Percentiles rank a stretch among this genome's conserved stretches.
Conservation (phyloP, 37 sponge, comb jelly and placozoan species). For the Spongia lamella region DNA sequence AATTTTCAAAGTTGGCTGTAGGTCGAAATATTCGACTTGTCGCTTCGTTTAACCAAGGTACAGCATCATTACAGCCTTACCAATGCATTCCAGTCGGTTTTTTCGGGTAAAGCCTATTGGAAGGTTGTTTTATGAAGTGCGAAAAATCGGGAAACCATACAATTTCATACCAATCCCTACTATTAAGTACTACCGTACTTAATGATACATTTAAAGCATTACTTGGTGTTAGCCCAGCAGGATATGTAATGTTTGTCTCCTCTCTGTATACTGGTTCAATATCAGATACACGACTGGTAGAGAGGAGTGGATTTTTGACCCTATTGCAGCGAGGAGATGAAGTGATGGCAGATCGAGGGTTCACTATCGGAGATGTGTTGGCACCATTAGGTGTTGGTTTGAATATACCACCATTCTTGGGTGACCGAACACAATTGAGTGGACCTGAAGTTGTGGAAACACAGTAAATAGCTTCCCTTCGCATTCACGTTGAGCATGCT, state of each 20-base stretch:
- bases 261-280: conserved; percentile 1
- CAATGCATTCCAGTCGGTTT: too few species aligned
- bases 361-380: conserved; percentile 7
- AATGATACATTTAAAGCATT: conserved; percentile 3
- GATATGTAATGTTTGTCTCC: not conserved
- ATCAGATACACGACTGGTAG: not conserved
- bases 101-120: too few species aligned
- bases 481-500: conserved; percentile 19
- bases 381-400: not conserved
- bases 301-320: not conserved
- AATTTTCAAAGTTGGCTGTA: too few species aligned
- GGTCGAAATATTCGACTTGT: too few species aligned
- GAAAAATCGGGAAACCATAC: too few species aligned
- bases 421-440: not conserved
- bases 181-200: too few species aligned
- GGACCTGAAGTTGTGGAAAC: not conserved
- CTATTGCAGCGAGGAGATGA: not conserved
- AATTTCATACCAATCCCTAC: too few species aligned
- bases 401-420: conserved; percentile 4
- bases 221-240: conserved; percentile 5
- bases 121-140: too few species aligned
- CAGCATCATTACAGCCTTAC: too few species aligned
- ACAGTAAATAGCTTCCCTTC: conserved; percentile 3
- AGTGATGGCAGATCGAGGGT: conserved; percentile 20
- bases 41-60: too few species aligned